A percentile compares a stretch with the other conserved stretches of the same genome.
Evolutionary conservation across 2,888 invertebrate species (phyloP).

Genomic region (Uloborus plumipes): DNA sequence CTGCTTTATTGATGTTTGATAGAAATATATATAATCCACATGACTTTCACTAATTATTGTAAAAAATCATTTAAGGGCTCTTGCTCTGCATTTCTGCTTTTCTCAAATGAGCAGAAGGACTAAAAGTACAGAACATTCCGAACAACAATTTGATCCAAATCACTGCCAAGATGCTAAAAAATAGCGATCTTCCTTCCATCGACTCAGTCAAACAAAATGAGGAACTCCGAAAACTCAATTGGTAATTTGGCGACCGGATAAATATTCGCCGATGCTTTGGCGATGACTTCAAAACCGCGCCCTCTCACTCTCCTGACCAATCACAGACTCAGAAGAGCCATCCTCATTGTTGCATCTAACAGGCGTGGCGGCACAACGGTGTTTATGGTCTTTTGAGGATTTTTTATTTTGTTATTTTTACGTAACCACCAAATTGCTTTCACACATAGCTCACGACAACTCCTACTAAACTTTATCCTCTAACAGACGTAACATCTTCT

Average conservation of each 20-base stretch:
- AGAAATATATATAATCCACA: no score
- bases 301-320: slow-evolving; percentile 26
- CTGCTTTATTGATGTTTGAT: no score
- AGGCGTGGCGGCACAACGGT: slow-evolving; percentile 59
- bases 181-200: no score
- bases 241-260: slow-evolving; percentile 22
- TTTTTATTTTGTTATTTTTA: slow-evolving; percentile 14
- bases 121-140: no score
- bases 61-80: no score
- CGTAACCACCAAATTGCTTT: slow-evolving; percentile 42
- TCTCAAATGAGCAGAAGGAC: no score
- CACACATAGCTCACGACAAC: slow-evolving; percentile 35
- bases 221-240: background rate
- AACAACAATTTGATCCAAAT: no score
- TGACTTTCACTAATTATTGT: no score
- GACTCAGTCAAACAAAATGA: no score
- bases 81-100: no score
- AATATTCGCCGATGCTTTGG: slow-evolving; percentile 11
- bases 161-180: no score
- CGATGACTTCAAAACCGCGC: slow-evolving; percentile 21
- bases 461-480: slow-evolving; percentile 2
- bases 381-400: slow-evolving; percentile 30
- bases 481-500: background rate
- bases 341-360: slow-evolving; percentile 46
- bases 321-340: slow-evolving; percentile 3